These are phyloP conservation scores for Leptobrachium ailaonicum DNA, from an alignment of 2,113 vertebrate genomes.

Conservation along the genomic window DNA sequence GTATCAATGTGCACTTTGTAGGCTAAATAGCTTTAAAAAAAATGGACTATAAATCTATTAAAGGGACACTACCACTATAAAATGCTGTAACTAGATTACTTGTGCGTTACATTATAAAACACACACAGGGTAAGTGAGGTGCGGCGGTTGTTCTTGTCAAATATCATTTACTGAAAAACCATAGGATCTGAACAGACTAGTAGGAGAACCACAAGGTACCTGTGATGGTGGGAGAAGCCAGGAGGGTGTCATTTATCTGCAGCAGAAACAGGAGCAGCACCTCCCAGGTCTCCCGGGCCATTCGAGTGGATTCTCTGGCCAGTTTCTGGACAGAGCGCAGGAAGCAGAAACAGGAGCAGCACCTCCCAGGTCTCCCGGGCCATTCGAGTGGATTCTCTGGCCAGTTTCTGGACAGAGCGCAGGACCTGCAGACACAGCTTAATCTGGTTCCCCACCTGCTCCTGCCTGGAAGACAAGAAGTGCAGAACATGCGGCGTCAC, in stretches of 20 bases:
- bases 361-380: slow-evolving; percentile 96
- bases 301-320: slow-evolving; percentile 85
- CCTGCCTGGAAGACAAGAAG: slow-evolving; percentile 70
- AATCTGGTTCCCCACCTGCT: slow-evolving; percentile 81
- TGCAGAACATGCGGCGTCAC: too few relatives aligned
- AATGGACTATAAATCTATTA: too few relatives aligned
- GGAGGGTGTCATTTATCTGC: slow-evolving; percentile 89
- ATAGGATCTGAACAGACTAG: too few relatives aligned
- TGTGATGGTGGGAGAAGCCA: slow-evolving; percentile 88
- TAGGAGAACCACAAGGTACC: slow-evolving; percentile 62
- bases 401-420: slow-evolving; percentile 90
- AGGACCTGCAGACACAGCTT: slow-evolving; percentile 91
- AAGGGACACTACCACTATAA: too few relatives aligned
- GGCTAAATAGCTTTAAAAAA: too few relatives aligned
- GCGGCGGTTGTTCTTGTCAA: too few relatives aligned
- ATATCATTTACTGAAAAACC: too few relatives aligned
- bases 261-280: slow-evolving; percentile 91
- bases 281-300: slow-evolving; percentile 96
- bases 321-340: slow-evolving; percentile 91
- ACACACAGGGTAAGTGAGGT: too few relatives aligned
- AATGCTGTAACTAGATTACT: too few relatives aligned
- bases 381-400: slow-evolving; percentile 87
- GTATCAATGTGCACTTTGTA: too few relatives aligned
- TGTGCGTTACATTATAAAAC: too few relatives aligned
- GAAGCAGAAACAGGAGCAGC: slow-evolving; percentile 85